Evolutionary conservation across 2,113 vertebrate genomes (phyloP).

Genomic region (Guaruba guarouba): DNA sequence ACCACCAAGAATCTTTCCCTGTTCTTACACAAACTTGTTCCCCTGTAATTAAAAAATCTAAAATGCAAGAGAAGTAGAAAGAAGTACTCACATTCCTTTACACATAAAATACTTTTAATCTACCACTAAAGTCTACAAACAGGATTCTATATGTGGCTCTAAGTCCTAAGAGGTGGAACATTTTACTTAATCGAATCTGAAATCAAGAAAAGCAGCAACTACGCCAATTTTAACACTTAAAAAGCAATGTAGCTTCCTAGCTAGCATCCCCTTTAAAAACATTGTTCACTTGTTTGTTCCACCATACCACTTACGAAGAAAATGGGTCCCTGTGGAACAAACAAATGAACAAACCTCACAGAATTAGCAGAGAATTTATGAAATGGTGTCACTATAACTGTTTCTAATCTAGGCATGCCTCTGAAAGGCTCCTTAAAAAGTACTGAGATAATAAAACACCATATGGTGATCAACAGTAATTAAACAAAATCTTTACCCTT

Average conservation of each 20-base stretch:
- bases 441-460: neutral
- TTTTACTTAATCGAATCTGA: neutral
- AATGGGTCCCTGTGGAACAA: neutral
- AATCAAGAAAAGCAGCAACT: neutral
- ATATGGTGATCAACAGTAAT: neutral
- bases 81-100: neutral
- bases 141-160: neutral
- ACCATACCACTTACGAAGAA: neutral
- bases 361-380: neutral
- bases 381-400: neutral
- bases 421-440: neutral
- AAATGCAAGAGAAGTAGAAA: neutral
- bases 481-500: neutral
- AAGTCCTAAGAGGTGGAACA: neutral
- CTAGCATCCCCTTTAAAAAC: neutral
- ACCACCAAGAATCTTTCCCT: neutral
- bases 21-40: neutral
- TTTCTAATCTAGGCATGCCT: neutral
- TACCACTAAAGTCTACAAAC: neutral
- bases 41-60: neutral
- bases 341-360: neutral
- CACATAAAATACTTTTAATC: neutral
- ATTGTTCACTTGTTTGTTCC: neutral
- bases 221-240: neutral
- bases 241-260: neutral